These are phyloP conservation scores for Nephila pilipes DNA, from an alignment of 1,140 invertebrate species.

Conservation along the genomic window DNA sequence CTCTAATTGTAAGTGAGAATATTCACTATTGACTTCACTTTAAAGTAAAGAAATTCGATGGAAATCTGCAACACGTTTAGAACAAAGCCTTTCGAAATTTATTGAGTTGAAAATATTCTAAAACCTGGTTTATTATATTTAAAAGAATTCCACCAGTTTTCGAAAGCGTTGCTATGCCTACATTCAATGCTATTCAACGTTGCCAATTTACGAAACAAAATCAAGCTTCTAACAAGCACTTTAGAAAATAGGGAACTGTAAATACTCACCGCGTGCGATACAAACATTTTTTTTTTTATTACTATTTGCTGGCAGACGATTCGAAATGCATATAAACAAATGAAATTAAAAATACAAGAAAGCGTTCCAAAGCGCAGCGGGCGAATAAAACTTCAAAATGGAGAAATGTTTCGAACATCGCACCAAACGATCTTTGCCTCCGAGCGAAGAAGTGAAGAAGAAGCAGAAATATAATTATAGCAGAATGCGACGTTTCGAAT, in stretches of 20 bases:
- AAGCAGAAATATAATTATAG: constrained; percentile 75
- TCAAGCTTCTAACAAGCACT: constrained; percentile 71
- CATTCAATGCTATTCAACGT: not conserved
- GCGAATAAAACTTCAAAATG: constrained; percentile 37
- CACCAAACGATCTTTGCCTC: constrained; percentile 71
- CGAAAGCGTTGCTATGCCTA: constrained; percentile 48
- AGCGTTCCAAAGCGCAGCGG: constrained; percentile 4
- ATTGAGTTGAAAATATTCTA: not conserved
- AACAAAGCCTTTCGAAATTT: not conserved
- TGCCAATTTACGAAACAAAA: constrained; percentile 64
- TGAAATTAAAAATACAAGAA: constrained; percentile 73
- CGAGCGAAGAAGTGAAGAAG: constrained; percentile 39
- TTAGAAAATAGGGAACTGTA: constrained; percentile 49
- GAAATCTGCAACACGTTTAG: not conserved
- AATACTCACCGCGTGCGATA: constrained; percentile 4
- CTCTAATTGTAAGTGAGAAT: too few relatives aligned
- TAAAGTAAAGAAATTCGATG: not conserved
- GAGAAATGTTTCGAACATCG: constrained; percentile 66
- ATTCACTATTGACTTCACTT: too few relatives aligned
- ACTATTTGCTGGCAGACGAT: not conserved
- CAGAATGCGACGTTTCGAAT: constrained; percentile 73
- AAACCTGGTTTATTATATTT: constrained; percentile 43
- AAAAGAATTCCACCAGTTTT: constrained; percentile 4
- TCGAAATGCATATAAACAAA: constrained; percentile 62
- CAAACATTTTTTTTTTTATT: not conserved